Conservation (phyloP, 2,888 invertebrate genomes). For the Eupithecia subumbrata region DNA sequence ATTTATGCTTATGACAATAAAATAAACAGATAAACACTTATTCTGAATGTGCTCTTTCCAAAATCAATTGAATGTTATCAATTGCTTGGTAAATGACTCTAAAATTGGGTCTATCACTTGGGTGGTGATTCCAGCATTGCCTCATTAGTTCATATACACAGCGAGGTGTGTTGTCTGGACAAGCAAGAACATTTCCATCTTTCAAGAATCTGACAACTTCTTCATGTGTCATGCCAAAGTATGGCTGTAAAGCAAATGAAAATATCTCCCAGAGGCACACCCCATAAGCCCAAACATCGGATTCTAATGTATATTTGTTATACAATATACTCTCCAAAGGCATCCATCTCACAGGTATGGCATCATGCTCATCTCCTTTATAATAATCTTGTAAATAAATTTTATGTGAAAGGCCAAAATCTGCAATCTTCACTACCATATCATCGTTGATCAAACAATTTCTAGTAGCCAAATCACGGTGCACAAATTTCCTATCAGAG, state of each 20-base stretch:
- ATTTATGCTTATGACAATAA: conserved; percentile 4
- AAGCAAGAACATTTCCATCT: conserved; percentile 94
- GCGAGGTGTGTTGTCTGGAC: conserved; percentile 95
- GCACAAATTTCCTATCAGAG: conserved; percentile 97
- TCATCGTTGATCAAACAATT: conserved; percentile 97
- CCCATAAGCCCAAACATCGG: conserved; percentile 99
- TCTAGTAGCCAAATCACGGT: conserved; percentile 96
- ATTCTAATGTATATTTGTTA: conserved; percentile 97
- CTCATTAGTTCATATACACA: conserved; percentile 96
- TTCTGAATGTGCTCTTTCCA: conserved; percentile 77
- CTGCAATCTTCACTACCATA: conserved; percentile 98
- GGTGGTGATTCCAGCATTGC: conserved; percentile 95
- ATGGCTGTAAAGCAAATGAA: conserved; percentile 97
- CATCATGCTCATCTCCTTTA: conserved; percentile 97
- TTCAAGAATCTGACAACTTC: conserved; percentile 97
- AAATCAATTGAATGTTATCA: conserved; percentile 86
- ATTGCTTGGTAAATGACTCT: conserved; percentile 91
- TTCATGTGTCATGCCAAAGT: conserved; percentile 98
- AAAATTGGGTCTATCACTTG: conserved; percentile 93
- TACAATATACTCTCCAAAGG: conserved; percentile 97
- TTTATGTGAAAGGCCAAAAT: conserved; percentile 98
- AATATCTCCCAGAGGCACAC: conserved; percentile 99
- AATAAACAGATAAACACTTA: conserved; percentile 46
- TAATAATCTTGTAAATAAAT: conserved; percentile 98
- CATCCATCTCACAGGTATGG: conserved; percentile 99